Evolutionary conservation across 1,140 invertebrate genomes (phyloP), one percentile per base, ranked within the genome.

Genomic region (Trachelipus rathkii): DNA sequence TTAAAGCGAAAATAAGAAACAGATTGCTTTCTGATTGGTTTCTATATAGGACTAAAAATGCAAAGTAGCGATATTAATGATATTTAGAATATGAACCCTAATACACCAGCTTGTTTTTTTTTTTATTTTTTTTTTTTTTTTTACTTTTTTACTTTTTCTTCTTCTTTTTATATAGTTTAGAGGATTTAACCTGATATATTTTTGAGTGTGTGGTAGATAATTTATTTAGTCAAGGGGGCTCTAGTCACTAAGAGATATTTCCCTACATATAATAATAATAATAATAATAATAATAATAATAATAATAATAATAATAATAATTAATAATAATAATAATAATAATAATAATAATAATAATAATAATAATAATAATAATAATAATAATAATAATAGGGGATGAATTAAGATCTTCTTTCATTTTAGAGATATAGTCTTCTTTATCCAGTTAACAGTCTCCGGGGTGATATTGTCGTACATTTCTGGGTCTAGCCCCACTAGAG

Each of bases 381-480:
- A 50, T 10, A 50, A 10, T 50, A 15, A 10, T 50, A 50, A 9
- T 9, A 50, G 15, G 15, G 9, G 9, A 10, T 15, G 9, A 15
- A 50, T 60, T 60, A 60, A 2, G 50, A 60, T 60, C 50, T 60
- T 60, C 50, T 60, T 60, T 60, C 75, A n/a, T n/a, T n/a, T n/a
- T n/a, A n/a, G 72, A 81, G 79, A 76, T 74, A 81, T 81, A 19
- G 79, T 81, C 70, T 78, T 81, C 75, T 81, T 81, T 15, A 81
- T 81, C 79, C 79, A 81, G 71, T 73, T 76, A 23, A 77, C 77
- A 5, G 79, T 78, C 44, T 60, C 77, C 9, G 76, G 33, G 24
- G 81, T 74, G 24, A 82, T 77, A 43, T 78, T 76, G 68, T 82
- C 82, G 75, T 82, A 82, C n/a, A 82, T 46, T n/a, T 45, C 79